phyloP scores from a whole-genome alignment of 2,888 invertebrate species.

The Cartodere bifasciata region DNA sequence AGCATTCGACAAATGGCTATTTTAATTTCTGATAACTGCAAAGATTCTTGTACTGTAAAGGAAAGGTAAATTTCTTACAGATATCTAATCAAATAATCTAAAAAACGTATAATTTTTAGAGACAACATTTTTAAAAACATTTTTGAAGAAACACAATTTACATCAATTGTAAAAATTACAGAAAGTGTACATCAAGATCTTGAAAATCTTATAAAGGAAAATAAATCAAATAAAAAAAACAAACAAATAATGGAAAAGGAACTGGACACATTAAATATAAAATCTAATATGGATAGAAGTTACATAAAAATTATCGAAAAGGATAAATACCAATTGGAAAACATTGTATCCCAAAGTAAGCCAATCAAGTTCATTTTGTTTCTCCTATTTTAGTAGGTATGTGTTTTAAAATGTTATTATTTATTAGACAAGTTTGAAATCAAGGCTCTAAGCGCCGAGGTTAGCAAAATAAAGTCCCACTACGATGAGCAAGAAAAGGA shows the following conservation, averaged over 20 bases:
- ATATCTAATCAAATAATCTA: background rate
- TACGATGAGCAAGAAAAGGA: too few relatives aligned
- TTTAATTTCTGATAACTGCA: slow-evolving; percentile 1
- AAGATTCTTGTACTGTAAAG: slow-evolving; percentile 1
- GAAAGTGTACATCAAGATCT: background rate
- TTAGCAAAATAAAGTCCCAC: too few relatives aligned
- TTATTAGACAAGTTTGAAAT: too few relatives aligned
- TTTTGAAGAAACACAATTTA: slow-evolving; percentile 6
- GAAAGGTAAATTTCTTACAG: background rate
- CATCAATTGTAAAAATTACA: slow-evolving; percentile 2
- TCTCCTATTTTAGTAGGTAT: too few relatives aligned
- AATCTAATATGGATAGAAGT: too few relatives aligned
- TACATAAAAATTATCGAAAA: too few relatives aligned
- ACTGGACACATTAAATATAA: too few relatives aligned
- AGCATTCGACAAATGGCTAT: background rate
- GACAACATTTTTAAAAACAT: slow-evolving; percentile 3
- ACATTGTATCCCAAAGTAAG: too few relatives aligned
- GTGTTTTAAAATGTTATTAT: too few relatives aligned
- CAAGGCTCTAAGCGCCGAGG: too few relatives aligned
- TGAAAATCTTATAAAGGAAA: background rate
- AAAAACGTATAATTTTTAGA: slow-evolving; percentile 3
- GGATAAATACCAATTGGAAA: too few relatives aligned
- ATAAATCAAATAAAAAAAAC: background rate
- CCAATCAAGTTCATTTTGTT: too few relatives aligned
- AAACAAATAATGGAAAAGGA: slow-evolving; percentile 1